A percentile compares a stretch with the other conserved stretches of the same genome.
These are phyloP conservation scores for Drosophila baimaii DNA, from an alignment of 1,140 invertebrate species.

Conservation along the genomic window DNA sequence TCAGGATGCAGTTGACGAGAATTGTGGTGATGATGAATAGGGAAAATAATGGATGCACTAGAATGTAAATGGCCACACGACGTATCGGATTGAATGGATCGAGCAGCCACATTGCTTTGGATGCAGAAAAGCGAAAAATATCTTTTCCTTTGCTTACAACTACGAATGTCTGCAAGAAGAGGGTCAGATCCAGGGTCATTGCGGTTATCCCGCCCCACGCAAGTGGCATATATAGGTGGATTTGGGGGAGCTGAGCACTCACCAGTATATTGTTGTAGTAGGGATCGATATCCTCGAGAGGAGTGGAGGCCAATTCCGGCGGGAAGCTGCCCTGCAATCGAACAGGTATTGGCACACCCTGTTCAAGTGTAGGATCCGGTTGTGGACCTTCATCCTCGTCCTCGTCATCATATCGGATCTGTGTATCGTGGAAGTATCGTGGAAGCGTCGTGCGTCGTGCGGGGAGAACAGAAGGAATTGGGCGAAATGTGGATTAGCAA, in stretches of 20 bases:
- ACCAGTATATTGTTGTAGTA: slow-evolving; percentile 97
- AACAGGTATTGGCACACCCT: slow-evolving; percentile 94
- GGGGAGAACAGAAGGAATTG: slow-evolving; percentile 31
- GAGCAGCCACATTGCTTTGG: slow-evolving; percentile 96
- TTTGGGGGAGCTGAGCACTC: slow-evolving; percentile 78
- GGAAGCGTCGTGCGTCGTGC: neutral
- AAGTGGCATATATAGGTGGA: neutral
- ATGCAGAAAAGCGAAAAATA: slow-evolving; percentile 99
- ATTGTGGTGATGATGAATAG: slow-evolving; percentile 99
- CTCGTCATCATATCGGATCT: slow-evolving; percentile 97
- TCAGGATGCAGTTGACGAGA: slow-evolving; percentile 98
- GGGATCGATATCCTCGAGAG: slow-evolving; percentile 97
- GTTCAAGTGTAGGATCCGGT: slow-evolving; percentile 96
- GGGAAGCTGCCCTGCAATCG: slow-evolving; percentile 95
- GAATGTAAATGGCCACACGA: slow-evolving; percentile 97
- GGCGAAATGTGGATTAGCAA: slow-evolving; percentile 27
- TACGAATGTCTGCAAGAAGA: slow-evolving; percentile 95
- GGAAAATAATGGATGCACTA: slow-evolving; percentile 98
- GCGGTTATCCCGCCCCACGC: neutral
- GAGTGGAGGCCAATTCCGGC: slow-evolving; percentile 94
- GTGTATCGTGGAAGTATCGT: neutral
- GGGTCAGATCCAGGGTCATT: slow-evolving; percentile 10
- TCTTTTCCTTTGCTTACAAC: slow-evolving; percentile 99
- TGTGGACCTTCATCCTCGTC: slow-evolving; percentile 97
- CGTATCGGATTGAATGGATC: slow-evolving; percentile 99